Percentiles rank a stretch among this genome's conserved stretches.
Conservation (phyloP, 2,113 vertebrate genomes). For the Perca schrenkii region DNA sequence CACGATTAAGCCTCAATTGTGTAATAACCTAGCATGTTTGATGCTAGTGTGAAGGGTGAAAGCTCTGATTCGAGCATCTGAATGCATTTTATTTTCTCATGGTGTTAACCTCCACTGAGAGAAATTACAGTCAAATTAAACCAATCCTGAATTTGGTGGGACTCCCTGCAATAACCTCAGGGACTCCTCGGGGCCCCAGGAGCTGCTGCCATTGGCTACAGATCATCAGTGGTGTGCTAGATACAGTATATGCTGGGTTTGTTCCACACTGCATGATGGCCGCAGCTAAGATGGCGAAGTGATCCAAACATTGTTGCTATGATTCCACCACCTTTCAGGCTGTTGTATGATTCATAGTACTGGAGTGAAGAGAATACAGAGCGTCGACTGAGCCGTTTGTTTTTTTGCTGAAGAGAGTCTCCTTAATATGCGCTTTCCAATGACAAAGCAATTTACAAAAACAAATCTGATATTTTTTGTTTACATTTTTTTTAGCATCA, state of each 20-base stretch:
- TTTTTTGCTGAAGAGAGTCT: conserved; percentile 13
- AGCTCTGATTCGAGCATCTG: not conserved
- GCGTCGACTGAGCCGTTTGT: conserved; percentile 18
- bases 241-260: conserved; percentile 40
- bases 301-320: conserved; percentile 73
- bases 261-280: conserved; percentile 54
- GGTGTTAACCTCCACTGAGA: not conserved
- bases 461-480: not conserved
- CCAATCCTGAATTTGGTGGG: not conserved
- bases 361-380: conserved; percentile 51
- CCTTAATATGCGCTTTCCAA: conserved; percentile 20
- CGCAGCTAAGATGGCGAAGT: conserved; percentile 72
- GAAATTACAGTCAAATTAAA: not conserved
- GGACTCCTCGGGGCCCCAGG: not conserved
- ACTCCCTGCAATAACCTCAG: conserved; percentile 16
- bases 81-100: not conserved
- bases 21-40: not conserved
- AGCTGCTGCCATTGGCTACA: conserved; percentile 32
- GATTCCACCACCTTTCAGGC: conserved; percentile 68
- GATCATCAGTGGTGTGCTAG: conserved; percentile 28
- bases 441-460: conserved; percentile 28
- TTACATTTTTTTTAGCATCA: not conserved
- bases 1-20: not conserved
- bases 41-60: not conserved
- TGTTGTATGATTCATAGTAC: conserved; percentile 69